A percentile compares a stretch with the other conserved stretches of the same genome.
These are phyloP conservation scores for Phenacoccus solenopsis DNA, from an alignment of 1,140 invertebrate species.

Conservation along the genomic window DNA sequence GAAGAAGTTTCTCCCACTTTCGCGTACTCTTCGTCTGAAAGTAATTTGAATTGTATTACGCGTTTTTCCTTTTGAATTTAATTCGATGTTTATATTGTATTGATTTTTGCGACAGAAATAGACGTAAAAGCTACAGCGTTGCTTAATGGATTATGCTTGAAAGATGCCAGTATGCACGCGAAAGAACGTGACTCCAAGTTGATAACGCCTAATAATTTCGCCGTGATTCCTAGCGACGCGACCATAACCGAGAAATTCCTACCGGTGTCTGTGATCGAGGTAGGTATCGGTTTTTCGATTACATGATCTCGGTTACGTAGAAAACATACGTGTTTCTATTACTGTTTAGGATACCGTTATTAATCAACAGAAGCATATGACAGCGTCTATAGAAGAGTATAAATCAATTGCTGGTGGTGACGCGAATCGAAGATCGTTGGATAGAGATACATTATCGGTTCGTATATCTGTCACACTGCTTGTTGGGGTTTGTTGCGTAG, in stretches of 20 bases:
- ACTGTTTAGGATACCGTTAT: neutral
- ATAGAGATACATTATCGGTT: neutral
- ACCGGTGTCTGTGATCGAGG: neutral
- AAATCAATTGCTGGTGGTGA: neutral
- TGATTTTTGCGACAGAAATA: neutral
- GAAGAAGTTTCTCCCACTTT: slow-evolving; percentile 22
- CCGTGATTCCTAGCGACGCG: neutral
- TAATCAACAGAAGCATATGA: neutral
- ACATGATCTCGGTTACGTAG: too few relatives aligned
- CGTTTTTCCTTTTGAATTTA: too few relatives aligned
- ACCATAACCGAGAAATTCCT: neutral
- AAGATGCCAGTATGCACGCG: neutral
- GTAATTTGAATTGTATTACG: too few relatives aligned
- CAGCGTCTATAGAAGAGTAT: neutral
- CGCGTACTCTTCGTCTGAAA: neutral
- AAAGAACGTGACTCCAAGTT: neutral
- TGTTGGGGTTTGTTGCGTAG: too few relatives aligned
- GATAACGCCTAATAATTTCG: neutral
- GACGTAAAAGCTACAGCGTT: neutral
- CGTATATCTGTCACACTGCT: too few relatives aligned
- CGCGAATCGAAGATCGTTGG: neutral
- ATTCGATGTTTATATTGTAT: too few relatives aligned
- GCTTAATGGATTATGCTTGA: neutral
- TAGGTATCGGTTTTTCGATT: too few relatives aligned
- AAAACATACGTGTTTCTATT: too few relatives aligned